These are phyloP conservation scores for Gambusia yucatana DNA, from an alignment of 2,797 vertebrate genomes.

Conservation along the genomic window DNA sequence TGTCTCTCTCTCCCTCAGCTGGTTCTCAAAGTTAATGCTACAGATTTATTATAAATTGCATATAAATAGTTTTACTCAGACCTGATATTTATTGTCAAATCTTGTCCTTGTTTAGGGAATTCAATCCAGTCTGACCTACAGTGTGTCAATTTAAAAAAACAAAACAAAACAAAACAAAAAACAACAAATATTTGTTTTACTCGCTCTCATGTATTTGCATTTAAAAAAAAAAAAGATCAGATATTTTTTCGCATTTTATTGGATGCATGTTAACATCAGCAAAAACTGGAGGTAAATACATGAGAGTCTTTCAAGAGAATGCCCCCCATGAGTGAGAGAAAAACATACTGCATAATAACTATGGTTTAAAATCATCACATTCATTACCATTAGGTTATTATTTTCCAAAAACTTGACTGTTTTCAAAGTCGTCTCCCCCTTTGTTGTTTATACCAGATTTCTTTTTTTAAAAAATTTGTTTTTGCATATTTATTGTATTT, in stretches of 20 bases:
- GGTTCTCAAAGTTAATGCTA: background rate
- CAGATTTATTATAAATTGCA: background rate
- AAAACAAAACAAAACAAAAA: background rate
- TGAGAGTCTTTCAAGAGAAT: background rate
- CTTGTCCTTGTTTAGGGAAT: background rate
- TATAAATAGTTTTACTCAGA: background rate
- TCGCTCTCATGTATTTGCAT: background rate
- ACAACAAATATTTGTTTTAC: background rate
- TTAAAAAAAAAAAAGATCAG: background rate
- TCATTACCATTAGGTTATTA: background rate
- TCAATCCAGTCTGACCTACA: background rate
- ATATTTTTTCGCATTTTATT: background rate
- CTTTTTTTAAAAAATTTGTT: conserved; percentile 1
- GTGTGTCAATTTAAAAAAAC: background rate
- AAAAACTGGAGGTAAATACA: background rate
- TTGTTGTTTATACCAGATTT: conserved; percentile 18
- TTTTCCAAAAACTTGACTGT: background rate
- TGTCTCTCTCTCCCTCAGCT: background rate
- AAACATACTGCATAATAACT: background rate
- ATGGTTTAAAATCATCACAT: conserved; percentile 6
- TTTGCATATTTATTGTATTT: conserved; percentile 68
- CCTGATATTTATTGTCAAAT: background rate
- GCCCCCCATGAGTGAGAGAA: background rate
- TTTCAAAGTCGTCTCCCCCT: conserved; percentile 4
- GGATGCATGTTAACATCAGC: too few species aligned